Evolutionary conservation across 2,797 vertebrate genomes (phyloP), one percentile per base, ranked within the genome.

Genomic region (Pogoniulus pusillus): DNA sequence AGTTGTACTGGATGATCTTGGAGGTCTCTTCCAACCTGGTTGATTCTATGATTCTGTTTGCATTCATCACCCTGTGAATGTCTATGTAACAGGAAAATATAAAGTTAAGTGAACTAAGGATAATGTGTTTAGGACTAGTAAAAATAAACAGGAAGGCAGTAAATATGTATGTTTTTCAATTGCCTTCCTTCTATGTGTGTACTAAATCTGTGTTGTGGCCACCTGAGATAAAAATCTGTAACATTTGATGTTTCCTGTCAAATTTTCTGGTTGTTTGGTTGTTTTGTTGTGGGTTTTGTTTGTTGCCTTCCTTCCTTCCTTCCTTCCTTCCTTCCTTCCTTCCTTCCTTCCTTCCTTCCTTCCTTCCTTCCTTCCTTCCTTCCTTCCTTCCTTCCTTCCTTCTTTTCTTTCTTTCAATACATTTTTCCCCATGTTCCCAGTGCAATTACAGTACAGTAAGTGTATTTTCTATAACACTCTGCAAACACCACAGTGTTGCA

Each of bases 161-260:
- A 1, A 75, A 65, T 41, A 43, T 30, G 2, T 6, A 26, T 24
- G 6, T 6, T 69, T 73, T 79, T 30, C 27, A 55, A 12, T 4
- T 64, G n/a, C 5, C 4, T 75, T 24, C 26, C 8, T 22, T 71
- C 19, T 45, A 3, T 0, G 0, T 6, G 2, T 12, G 3, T 12
- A 51, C 12, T 34, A 43, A 76, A 43, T 62, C 30, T 34, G 7
- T 27, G 13, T 51, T 70, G 22, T 10, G 22, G 70, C 10, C 8
- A 57, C 32, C 29, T 49, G 32, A 92, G 19, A 32, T 16, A 70
- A 78, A 78, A 90, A 82, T 37, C 16, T 4, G 66, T 30, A n/a
- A 5, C 5, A 68, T 83, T 41, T 41, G 71, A 53, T 8, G 18
- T 35, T 62, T 63, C 37, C 9, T 19, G 22, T 9, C n/a, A 49